These are phyloP conservation scores for Cataglyphis altisquamis DNA, from an alignment of 2,888 invertebrate genomes.

Conservation along the genomic window DNA sequence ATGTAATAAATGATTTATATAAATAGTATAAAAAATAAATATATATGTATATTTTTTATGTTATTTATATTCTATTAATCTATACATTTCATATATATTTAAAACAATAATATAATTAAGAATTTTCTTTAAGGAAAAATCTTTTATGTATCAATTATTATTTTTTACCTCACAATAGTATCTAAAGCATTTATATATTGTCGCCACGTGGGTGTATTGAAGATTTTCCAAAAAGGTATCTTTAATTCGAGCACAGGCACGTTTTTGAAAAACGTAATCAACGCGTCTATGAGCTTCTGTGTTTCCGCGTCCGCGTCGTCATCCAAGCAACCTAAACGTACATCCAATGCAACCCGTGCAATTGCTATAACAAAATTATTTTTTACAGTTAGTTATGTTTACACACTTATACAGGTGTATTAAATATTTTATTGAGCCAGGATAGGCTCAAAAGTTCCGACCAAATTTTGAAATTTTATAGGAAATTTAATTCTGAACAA, in stretches of 20 bases:
- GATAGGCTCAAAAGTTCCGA: not conserved
- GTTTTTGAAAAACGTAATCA: constrained; percentile 90
- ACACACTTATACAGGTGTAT: not conserved
- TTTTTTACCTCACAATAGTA: constrained; percentile 89
- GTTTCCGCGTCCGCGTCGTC: constrained; percentile 87
- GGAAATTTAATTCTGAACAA: too few relatives aligned
- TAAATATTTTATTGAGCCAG: not conserved
- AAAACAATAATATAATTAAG: not conserved
- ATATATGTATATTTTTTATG: not conserved
- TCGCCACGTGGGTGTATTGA: constrained; percentile 89
- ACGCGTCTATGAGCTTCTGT: constrained; percentile 89
- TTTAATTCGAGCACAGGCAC: constrained; percentile 90
- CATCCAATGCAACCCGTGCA: constrained; percentile 90
- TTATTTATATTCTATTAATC: not conserved
- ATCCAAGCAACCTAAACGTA: constrained; percentile 89
- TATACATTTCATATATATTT: not conserved
- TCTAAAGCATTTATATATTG: constrained; percentile 90
- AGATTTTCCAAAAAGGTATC: constrained; percentile 90
- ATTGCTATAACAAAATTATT: constrained; percentile 87
- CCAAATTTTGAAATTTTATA: too few relatives aligned
- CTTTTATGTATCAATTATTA: not conserved
- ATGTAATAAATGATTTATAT: not conserved
- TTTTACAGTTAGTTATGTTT: constrained; percentile 6
- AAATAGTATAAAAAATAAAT: too few relatives aligned
- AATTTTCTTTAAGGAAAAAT: not conserved